These are phyloP conservation scores for Aromia moschata DNA, from an alignment of 2,888 invertebrate genomes.

Conservation along the genomic window DNA sequence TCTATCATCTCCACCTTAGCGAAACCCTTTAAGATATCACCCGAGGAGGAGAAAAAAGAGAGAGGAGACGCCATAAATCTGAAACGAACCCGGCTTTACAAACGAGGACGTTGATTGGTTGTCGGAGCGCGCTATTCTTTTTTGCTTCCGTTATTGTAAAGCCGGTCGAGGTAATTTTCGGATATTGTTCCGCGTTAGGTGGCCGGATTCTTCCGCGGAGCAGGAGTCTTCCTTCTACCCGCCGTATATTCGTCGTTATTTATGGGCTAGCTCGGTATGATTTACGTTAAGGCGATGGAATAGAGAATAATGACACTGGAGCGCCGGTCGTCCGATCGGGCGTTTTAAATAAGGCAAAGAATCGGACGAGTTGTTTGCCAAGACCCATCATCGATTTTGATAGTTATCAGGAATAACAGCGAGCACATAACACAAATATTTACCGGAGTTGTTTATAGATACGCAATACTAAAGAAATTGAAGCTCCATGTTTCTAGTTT, in stretches of 20 bases:
- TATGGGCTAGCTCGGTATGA: not conserved
- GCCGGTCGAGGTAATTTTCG: not conserved
- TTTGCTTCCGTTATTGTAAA: not conserved
- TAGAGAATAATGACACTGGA: not conserved
- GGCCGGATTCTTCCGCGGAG: not conserved
- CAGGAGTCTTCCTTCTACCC: not conserved
- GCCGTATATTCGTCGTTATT: not conserved
- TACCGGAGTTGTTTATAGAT: too few species aligned
- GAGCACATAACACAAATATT: too few species aligned
- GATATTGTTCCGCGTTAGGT: not conserved
- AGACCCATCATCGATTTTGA: too few species aligned
- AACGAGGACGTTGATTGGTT: not conserved
- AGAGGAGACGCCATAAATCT: too few species aligned
- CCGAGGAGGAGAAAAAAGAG: too few species aligned
- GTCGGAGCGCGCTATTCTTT: not conserved
- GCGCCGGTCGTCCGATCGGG: not conserved
- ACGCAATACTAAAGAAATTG: too few species aligned
- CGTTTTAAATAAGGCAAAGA: not conserved
- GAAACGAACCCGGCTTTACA: not conserved
- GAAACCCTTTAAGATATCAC: too few species aligned
- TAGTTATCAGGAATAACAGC: too few species aligned
- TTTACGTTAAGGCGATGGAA: not conserved
- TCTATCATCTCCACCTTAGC: too few species aligned
- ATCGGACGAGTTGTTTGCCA: not conserved
- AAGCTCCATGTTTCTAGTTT: too few species aligned